phyloP scores from a whole-genome alignment of 2,888 invertebrate genomes.

The Ennomos fuscantarius region DNA sequence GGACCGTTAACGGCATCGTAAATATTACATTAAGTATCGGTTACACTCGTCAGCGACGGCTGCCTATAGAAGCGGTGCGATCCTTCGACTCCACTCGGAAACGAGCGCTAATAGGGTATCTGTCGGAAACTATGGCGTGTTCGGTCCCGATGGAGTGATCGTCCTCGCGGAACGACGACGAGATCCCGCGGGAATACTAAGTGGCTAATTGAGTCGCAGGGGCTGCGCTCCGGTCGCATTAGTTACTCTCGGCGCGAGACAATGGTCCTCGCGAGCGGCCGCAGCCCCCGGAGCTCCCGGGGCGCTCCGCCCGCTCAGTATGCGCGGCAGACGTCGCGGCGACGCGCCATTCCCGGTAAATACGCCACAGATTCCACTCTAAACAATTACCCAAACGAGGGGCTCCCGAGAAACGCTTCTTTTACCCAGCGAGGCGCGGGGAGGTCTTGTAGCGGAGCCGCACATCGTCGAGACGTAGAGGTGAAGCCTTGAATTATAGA shows the following conservation, averaged over 20 bases:
- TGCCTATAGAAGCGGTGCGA: constrained; percentile 8
- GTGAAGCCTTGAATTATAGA: constrained; percentile 36
- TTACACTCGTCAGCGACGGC: constrained; percentile 39
- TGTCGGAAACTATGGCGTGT: not conserved
- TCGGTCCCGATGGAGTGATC: constrained; percentile 13
- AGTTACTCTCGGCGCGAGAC: constrained; percentile 3
- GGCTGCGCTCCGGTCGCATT: constrained; percentile 2
- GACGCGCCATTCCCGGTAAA: constrained; percentile 1
- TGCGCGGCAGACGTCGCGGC: constrained; percentile 23
- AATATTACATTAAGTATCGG: constrained; percentile 62
- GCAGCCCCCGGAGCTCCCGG: constrained; percentile 5
- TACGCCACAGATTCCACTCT: constrained; percentile 19
- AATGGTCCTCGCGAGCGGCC: not conserved
- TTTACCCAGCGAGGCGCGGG: constrained; percentile 15
- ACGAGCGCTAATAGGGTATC: constrained; percentile 8
- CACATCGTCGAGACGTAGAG: constrained; percentile 14
- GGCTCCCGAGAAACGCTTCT: constrained; percentile 18
- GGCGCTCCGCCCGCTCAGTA: constrained; percentile 11
- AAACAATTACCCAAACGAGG: constrained; percentile 29
- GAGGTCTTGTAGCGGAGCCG: constrained; percentile 3
- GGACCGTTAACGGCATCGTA: constrained; percentile 68
- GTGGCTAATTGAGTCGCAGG: constrained; percentile 21
- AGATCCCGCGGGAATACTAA: constrained; percentile 22
- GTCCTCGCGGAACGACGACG: constrained; percentile 3
- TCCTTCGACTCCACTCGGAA: not conserved